Evolutionary conservation across 1,140 invertebrate genomes (phyloP), one percentile per base, ranked within the genome.

Genomic region (Drosophila navojoa): DNA sequence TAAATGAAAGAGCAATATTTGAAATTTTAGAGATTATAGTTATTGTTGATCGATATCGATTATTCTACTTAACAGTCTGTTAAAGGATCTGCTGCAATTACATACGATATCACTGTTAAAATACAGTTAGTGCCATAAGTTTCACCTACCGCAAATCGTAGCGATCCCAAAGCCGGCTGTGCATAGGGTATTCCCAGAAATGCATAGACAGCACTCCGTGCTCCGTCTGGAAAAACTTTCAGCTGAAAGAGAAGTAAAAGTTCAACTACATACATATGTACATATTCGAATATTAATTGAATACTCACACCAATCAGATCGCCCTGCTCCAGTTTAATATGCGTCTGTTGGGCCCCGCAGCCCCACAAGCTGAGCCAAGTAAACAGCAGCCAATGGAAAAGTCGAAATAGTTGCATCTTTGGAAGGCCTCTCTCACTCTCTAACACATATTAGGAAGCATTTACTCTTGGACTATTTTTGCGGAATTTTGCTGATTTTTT

Each of bases 151-250:
- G 91, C 84, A 90, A 96, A 95, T 53, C 95, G 85, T 3, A 95
- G 91, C 27, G 93, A 84, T 1, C 94, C 94, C 7, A 94, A 82
- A 0, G 95, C 95, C 10, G 95, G 92, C 40, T 94, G 93, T 0
- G 95, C 95, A 90, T 96, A 96, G 0, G 95, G 95, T 67, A 95
- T 93, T 4, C 95, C 95, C 49, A 95, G 89, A 84, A 95, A 96
- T 3, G 94, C 93, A 71, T 94, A 94, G 3, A 95, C 94, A 5
- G 92, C 79, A 16, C 78, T 86, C 53, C 91, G 78, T n/a, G 91
- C 89, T 7, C 91, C 87, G 81, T 93, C 93, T 22, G 93, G 92
- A 80, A 92, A 93, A 29, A 93, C 81, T 68, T 92, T 93, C 0
- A 93, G 81, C 93, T 93, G 75, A 3, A 71, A 75, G 5, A 2